Conservation (phyloP, 2,113 vertebrate species). For the Dromiciops gliroides region DNA sequence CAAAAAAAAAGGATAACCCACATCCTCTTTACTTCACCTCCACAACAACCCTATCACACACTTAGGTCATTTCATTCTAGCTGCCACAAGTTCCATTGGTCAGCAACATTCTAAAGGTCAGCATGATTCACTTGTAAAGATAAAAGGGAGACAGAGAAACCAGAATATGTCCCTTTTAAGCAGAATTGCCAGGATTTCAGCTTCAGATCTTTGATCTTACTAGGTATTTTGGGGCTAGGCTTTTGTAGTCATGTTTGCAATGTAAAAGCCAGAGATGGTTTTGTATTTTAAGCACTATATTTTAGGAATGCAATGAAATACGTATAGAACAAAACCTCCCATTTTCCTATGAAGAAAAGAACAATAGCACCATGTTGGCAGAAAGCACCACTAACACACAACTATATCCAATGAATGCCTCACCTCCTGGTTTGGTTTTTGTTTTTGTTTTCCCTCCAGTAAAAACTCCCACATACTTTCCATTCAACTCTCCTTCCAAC, state of each 20-base stretch:
- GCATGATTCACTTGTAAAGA: background rate
- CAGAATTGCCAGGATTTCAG: background rate
- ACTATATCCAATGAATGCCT: background rate
- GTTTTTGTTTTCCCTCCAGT: background rate
- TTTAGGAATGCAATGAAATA: background rate
- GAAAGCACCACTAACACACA: background rate
- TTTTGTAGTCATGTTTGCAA: background rate
- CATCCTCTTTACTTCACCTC: too few relatives aligned
- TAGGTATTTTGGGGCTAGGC: background rate
- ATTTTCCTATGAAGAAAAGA: background rate
- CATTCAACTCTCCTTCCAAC: background rate
- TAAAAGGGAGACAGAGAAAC: background rate
- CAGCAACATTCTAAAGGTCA: background rate
- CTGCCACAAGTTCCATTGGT: background rate
- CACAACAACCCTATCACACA: too few relatives aligned
- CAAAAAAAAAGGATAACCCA: conserved; percentile 19
- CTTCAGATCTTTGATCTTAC: background rate
- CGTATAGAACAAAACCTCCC: background rate
- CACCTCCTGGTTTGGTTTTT: background rate
- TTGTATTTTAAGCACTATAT: too few relatives aligned
- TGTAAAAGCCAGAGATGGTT: background rate
- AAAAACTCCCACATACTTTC: background rate
- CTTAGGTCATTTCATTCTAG: background rate
- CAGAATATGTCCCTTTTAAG: background rate
- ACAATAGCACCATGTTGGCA: background rate